Evolutionary conservation across 2,797 vertebrate genomes (phyloP).

Genomic region (Falco novaeseelandiae): DNA sequence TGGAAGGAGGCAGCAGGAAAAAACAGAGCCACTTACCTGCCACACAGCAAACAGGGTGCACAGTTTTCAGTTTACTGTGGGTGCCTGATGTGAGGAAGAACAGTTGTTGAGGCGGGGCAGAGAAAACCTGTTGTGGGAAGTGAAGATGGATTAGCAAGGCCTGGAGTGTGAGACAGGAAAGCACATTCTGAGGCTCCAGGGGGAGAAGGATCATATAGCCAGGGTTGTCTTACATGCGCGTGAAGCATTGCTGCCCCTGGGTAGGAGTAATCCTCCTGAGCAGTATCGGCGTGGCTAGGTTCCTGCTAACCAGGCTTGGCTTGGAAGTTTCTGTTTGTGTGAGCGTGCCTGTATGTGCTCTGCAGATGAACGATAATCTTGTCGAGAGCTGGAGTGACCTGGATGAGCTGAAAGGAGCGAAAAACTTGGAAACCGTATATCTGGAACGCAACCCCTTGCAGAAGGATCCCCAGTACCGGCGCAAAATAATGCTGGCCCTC

Average conservation of each 20-base stretch:
- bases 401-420: constrained; percentile 93
- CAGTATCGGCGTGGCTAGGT: rapidly evolving
- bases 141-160: background rate
- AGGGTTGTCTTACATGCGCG: rapidly evolving
- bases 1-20: background rate
- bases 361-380: constrained; percentile 98
- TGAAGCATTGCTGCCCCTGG: rapidly evolving
- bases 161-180: background rate
- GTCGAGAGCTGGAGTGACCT: constrained; percentile 96
- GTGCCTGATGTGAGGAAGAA: background rate
- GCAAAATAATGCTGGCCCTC: constrained; percentile 96
- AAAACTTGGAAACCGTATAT: constrained; percentile 93
- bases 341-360: background rate
- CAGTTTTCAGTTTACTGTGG: background rate
- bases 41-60: too few species aligned
- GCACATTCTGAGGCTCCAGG: background rate
- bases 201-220: rapidly evolving
- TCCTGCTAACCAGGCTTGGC: background rate
- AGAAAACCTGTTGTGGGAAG: background rate
- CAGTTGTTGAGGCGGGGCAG: background rate
- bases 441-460: constrained; percentile 96
- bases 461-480: constrained; percentile 96
- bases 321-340: background rate
- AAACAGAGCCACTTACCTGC: background rate
- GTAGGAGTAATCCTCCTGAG: background rate